A percentile compares a stretch with the other conserved stretches of the same genome.
Evolutionary conservation across 2,113 vertebrate species (phyloP).

Genomic region (Nibea albiflora): DNA sequence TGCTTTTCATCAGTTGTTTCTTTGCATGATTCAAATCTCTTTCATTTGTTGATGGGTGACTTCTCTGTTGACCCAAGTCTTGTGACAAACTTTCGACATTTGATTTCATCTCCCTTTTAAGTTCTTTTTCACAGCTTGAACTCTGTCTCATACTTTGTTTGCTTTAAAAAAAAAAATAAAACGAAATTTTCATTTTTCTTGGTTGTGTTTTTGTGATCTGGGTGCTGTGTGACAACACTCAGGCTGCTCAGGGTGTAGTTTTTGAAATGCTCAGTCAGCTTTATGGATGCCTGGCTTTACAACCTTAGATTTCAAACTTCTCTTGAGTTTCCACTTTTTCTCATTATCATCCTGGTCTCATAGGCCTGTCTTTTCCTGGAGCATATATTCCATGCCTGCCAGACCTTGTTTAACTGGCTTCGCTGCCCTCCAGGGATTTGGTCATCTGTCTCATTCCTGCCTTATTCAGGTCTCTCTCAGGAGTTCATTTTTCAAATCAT

Average conservation of each 20-base stretch:
- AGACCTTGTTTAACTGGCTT: conserved; percentile 3
- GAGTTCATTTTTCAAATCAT: conserved; percentile 1
- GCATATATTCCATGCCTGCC: neutral
- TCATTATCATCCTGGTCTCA: neutral
- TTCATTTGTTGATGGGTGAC: neutral
- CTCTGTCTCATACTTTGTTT: neutral
- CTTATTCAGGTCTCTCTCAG: neutral
- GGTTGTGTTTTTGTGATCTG: neutral
- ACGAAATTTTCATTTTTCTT: neutral
- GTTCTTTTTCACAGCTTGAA: neutral
- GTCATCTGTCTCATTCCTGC: neutral
- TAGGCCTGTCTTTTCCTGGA: neutral
- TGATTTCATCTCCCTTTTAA: neutral
- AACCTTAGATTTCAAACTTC: neutral
- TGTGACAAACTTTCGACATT: neutral
- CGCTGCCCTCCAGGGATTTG: neutral
- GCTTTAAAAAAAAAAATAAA: neutral
- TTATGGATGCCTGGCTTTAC: neutral
- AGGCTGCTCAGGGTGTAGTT: neutral
- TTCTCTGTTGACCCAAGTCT: too few species aligned
- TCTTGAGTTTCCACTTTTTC: neutral
- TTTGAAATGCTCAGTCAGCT: conserved; percentile 3
- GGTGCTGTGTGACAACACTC: neutral
- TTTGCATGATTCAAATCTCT: neutral
- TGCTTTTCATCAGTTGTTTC: neutral